Evolutionary conservation across 2,888 invertebrate species (phyloP).

Genomic region (Trilocha varians): DNA sequence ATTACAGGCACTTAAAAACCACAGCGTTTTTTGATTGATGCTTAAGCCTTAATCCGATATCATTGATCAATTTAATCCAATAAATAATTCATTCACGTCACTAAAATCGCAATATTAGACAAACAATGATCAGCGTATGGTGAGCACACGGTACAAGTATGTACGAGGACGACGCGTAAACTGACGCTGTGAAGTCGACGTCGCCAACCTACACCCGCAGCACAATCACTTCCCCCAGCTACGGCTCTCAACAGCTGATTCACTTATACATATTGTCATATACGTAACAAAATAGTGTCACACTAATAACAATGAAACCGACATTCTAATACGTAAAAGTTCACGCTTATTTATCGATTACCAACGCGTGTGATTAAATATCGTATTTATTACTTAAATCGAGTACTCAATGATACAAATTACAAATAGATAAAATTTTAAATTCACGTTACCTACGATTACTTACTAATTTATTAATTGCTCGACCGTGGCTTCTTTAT

Average conservation of each 20-base stretch:
- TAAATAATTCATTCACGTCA: not conserved
- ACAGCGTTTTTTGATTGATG: too few species aligned
- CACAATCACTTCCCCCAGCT: constrained; percentile 32
- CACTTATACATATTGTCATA: constrained; percentile 16
- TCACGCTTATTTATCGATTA: too few species aligned
- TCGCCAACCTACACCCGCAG: constrained; percentile 20
- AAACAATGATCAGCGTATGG: constrained; percentile 18
- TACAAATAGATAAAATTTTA: too few species aligned
- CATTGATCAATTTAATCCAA: not conserved
- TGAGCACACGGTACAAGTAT: constrained; percentile 23
- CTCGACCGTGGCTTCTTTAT: too few species aligned
- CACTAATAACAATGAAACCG: too few species aligned
- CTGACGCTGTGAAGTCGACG: constrained; percentile 34
- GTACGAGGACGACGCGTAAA: constrained; percentile 41
- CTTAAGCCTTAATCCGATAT: not conserved
- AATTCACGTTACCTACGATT: too few species aligned
- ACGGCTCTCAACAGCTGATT: constrained; percentile 53
- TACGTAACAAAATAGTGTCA: too few species aligned
- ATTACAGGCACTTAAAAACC: constrained; percentile 1
- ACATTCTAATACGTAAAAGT: too few species aligned
- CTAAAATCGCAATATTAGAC: constrained; percentile 32
- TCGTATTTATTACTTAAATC: too few species aligned
- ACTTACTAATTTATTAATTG: too few species aligned
- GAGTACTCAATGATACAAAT: too few species aligned
- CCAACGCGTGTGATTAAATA: too few species aligned